Evolutionary conservation across 53 echinoderm and acorn worm species (phyloP).

Genomic region (Crossaster papposus): DNA sequence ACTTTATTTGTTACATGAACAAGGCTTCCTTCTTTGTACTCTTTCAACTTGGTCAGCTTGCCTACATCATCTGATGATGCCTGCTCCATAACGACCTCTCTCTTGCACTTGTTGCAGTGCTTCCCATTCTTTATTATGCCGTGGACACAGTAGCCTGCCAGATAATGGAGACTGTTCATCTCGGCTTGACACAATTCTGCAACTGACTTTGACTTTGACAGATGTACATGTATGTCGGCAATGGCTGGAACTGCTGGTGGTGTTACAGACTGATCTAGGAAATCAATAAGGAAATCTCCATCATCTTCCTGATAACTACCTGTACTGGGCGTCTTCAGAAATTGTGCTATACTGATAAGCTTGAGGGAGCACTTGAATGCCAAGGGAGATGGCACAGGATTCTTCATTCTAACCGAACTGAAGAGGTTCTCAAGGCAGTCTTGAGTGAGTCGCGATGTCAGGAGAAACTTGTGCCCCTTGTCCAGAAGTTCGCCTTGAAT

Average conservation of each 20-base stretch:
- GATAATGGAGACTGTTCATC: too few species aligned
- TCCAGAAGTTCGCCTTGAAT: conserved; percentile 69
- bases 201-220: too few species aligned
- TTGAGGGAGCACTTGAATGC: conserved; percentile 72
- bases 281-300: conserved; percentile 61
- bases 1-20: conserved; percentile 27
- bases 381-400: conserved; percentile 77
- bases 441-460: conserved; percentile 67
- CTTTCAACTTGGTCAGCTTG: too few species aligned
- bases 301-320: conserved; percentile 68
- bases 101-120: too few species aligned
- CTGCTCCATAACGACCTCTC: too few species aligned
- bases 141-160: too few species aligned
- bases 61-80: too few species aligned
- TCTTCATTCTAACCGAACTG: conserved; percentile 55
- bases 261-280: not conserved
- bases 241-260: not conserved
- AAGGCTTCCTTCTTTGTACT: too few species aligned
- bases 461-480: conserved; percentile 57
- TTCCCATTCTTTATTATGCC: too few species aligned
- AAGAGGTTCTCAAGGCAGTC: conserved; percentile 80
- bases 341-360: conserved; percentile 72
- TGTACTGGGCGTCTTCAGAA: conserved; percentile 53
- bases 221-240: not conserved
- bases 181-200: too few species aligned